These are phyloP conservation scores for Brachylomia viminalis DNA, from an alignment of 2,888 invertebrate species.

Conservation along the genomic window DNA sequence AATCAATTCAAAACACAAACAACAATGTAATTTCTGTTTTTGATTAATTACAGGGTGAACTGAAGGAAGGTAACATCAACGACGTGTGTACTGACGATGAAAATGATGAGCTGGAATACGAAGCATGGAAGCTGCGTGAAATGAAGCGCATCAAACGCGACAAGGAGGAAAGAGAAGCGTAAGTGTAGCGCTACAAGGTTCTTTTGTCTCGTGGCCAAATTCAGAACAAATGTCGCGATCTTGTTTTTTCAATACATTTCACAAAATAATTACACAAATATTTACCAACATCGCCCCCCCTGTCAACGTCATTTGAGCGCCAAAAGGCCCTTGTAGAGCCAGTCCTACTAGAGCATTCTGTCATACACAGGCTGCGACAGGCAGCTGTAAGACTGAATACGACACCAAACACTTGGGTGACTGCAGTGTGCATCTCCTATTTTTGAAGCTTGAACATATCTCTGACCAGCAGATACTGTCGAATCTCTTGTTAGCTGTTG, in stretches of 20 bases:
- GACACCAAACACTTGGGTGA: not conserved
- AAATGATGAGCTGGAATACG: slow-evolving; percentile 98
- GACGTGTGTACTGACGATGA: slow-evolving; percentile 98
- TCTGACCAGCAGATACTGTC: not conserved
- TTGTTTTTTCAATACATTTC: not conserved
- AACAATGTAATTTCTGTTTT: no score
- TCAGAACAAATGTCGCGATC: no score
- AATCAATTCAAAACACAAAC: no score
- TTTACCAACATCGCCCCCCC: not conserved
- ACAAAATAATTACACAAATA: not conserved
- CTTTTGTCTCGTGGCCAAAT: not conserved
- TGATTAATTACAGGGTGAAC: slow-evolving; percentile 88
- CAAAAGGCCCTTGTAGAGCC: not conserved
- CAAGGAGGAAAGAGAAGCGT: slow-evolving; percentile 98
- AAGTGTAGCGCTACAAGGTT: slow-evolving; percentile 79
- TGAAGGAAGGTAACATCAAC: slow-evolving; percentile 94
- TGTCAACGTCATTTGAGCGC: not conserved
- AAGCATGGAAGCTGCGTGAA: slow-evolving; percentile 99
- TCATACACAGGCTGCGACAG: not conserved
- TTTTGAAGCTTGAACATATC: not conserved
- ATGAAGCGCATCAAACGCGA: slow-evolving; percentile 98
- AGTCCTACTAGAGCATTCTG: not conserved
- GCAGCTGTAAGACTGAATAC: not conserved
- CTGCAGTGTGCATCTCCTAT: not conserved
- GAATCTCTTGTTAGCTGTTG: not conserved